Evolutionary conservation across 2,797 vertebrate species (phyloP), one percentile per base, ranked within the genome.

Genomic region (Pterois miles): DNA sequence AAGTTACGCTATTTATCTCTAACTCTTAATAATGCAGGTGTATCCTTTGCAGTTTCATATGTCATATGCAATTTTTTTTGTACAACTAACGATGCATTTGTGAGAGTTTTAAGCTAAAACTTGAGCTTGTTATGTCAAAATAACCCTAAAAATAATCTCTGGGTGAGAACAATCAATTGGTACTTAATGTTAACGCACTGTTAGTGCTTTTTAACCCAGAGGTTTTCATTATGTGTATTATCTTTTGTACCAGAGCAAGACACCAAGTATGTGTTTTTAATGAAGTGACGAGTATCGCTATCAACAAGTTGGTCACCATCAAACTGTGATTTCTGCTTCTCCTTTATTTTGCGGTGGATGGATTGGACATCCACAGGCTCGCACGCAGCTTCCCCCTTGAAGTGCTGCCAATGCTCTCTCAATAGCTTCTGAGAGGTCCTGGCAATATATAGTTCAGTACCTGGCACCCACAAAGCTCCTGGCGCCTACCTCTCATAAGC

Each of bases 381-480:
- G 31, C 80, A 87, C 3, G 36, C 79, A 87, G 84, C 76, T 82
- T 80, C 48, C 53, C 52, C 58, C 72, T 86, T 89, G 80, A 86
- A 84, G 88, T 80, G 62, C 70, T 88, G 85, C 92, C 88, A 91
- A 88, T 68, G 60, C 52, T 13, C 86, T 88, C 88, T 90, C 88
- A 83, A 81, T 82, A 77, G 88, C 84, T 75, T 82, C 84, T 75
- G 84, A 91, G 89, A 91, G 78, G 79, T 71, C 83, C 88, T 92
- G 91, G 88, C 88, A 84, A 66, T 83, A 66, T 85, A 78, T 81
- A 83, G 76, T 80, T 77, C 80, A 89, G 78, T 89, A 84, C 90
- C 91, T 94, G 91, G 91, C 91, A 93, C 57, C 74, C 78, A 80
- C 40, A 70, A 76, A 86, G 77, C 76, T 81, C 74, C 86, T 91